Evolutionary conservation across 2,797 vertebrate species (phyloP), one percentile per base, ranked within the genome.

Genomic region (Chelon labrosus): DNA sequence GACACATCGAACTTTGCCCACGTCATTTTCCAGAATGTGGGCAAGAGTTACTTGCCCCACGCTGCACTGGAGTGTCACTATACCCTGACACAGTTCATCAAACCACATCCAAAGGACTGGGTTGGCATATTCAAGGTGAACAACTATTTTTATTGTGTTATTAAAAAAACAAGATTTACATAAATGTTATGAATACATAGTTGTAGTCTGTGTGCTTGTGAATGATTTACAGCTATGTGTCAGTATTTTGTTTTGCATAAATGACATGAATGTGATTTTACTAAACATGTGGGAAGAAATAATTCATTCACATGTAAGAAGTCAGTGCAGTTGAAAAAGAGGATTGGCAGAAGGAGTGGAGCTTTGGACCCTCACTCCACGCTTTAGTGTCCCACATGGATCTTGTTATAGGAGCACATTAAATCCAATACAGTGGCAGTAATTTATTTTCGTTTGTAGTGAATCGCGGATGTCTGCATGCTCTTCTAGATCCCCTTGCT

Each of bases 11-110:
- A 99, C 91, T 99, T 99, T 95, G 97, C 98, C 31, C 98, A 99
- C 54, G 98, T 99, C 85, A 98, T 99, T 93, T 99, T 99, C 93
- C 98, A 99, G 93, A 99, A 99, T 91, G 97, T 99, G 65, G 97
- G 96, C 12, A 99, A 99, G 92, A 98, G 97, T 89, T 99, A 99
- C n/a, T 94, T 99, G 88, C 98, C 98, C 31, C 97, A 97, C 38
- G 96, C 95, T 59, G 96, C 98, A 1, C 93, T 99, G 76, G 98
- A 99, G 82, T 99, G 97, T 86, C 97, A 98, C 90, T 99, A 98
- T 50, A 99, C 97, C 61, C 94, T 99, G 90, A 99, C 98, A 9
- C 95, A 97, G 46, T 97, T 97, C 92, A 99, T 99, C 83, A 96
- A 94, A 77, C 98, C 98, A 60, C 93, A 99, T 90, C 95, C 95